These are phyloP conservation scores for Bryconaethiops microstoma DNA, from an alignment of 2,797 vertebrate species.

Conservation along the genomic window DNA sequence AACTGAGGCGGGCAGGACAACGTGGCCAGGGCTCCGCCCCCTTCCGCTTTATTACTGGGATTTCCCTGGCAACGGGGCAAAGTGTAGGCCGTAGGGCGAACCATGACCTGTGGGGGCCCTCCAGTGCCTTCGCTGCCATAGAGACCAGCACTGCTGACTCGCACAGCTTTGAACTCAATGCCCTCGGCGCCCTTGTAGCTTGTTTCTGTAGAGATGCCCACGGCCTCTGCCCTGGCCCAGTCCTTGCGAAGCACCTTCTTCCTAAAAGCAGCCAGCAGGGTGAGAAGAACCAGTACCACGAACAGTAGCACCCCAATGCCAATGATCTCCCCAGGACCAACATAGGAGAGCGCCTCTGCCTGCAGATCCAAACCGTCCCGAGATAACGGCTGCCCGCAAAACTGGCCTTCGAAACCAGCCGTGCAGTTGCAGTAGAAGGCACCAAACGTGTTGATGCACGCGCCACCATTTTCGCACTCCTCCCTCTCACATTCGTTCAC, in stretches of 20 bases:
- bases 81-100: conserved; percentile 89
- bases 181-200: conserved; percentile 72
- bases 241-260: conserved; percentile 89
- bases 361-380: conserved; percentile 81
- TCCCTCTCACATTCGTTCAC: conserved; percentile 88
- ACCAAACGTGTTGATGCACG: conserved; percentile 89
- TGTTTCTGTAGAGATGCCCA: conserved; percentile 86
- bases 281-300: conserved; percentile 85
- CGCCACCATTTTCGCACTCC: conserved; percentile 84
- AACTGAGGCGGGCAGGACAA: conserved; percentile 69
- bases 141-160: conserved; percentile 65
- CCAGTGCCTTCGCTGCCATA: conserved; percentile 62
- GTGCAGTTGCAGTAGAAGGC: conserved; percentile 95
- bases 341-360: conserved; percentile 86
- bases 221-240: conserved; percentile 69
- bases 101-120: conserved; percentile 88
- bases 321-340: conserved; percentile 94
- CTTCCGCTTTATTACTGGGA: conserved; percentile 33
- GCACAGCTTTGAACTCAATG: conserved; percentile 75
- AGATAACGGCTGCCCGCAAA: conserved; percentile 78
- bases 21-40: conserved; percentile 8
- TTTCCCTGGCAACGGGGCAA: conserved; percentile 66
- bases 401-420: conserved; percentile 84
- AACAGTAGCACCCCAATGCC: conserved; percentile 91
- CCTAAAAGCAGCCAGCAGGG: conserved; percentile 87